Conservation (phyloP, 2,888 invertebrate species). For the Cenopis cana region DNA sequence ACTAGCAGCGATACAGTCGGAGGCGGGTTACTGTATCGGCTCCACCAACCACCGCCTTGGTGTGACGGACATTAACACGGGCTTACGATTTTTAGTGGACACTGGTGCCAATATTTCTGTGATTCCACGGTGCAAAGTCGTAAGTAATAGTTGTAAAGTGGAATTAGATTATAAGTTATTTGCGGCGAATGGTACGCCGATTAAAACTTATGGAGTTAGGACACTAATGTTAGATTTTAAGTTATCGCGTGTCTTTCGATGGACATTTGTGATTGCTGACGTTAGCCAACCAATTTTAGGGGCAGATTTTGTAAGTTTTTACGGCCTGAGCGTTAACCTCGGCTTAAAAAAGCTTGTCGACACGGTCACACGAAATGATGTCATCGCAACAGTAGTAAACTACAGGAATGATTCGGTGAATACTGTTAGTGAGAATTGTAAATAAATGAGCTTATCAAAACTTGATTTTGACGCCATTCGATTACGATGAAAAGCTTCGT, state of each 20-base stretch:
- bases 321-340: background rate
- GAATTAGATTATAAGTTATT: slow-evolving; percentile 8
- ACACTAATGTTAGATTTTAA: background rate
- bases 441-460: too few species aligned
- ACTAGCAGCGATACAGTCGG: too few species aligned
- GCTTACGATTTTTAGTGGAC: too few species aligned
- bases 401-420: background rate
- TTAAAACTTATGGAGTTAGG: background rate
- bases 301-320: slow-evolving; percentile 8
- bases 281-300: too few species aligned
- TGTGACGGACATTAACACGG: too few species aligned
- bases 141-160: background rate
- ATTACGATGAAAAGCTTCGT: too few species aligned
- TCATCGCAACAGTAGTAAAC: slow-evolving; percentile 1
- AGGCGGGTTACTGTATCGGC: too few species aligned
- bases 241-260: slow-evolving; percentile 1
- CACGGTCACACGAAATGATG: background rate
- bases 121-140: too few species aligned
- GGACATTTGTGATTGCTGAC: too few species aligned
- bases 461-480: too few species aligned
- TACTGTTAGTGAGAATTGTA: slow-evolving; percentile 2
- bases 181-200: slow-evolving; percentile 1
- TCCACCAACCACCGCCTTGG: too few species aligned
- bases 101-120: too few species aligned
- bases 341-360: background rate